Evolutionary conservation across 2,888 invertebrate genomes (phyloP), one percentile per base, ranked within the genome.

Genomic region (Palloptera scutellata): DNA sequence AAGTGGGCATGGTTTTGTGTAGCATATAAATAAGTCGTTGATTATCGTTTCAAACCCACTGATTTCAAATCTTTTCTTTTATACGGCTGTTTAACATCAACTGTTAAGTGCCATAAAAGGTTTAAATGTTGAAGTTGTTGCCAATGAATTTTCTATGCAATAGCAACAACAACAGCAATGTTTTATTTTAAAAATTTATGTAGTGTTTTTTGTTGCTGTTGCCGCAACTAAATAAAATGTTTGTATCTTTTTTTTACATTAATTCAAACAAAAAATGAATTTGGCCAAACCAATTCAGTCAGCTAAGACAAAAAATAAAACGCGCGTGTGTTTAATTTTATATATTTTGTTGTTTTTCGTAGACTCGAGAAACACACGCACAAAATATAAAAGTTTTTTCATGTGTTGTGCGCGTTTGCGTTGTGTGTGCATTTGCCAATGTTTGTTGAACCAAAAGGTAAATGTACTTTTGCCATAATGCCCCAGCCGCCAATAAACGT

Each of bases 381-480:
- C 2, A 30, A 30, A 30, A 30, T 30, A 6, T 30, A 30, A 30
- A 30, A 30, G 30, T 30, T 30, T 30, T 30, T 30, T 2, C 30
- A 30, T 30, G 30, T 30, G 30, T 30, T 30, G 30, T 30, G 30
- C 6, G 30, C 30, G 30, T 30, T 30, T 30, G 2, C 30, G 30
- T 30, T 30, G 30, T 30, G 30, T 30, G 30, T 30, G 30, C 30
- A 30, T 30, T 30, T n/a, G 40, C 17, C 52, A 9, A 20, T 51
- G 51, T 67, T 70, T 73, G 72, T 71, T 70, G 70, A 76, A 75
- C 71, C 73, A 68, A 72, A 77, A 79, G 80, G 79, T 80, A 79
- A 78, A 80, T 80, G 80, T 79, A 78, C 78, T 80, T 73, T 75
- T 57, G 64, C 48, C 40, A 30, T 30, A 30, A 30, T 30, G 30